Base-by-base conservation (phyloP, 2,797 vertebrate genomes). In the Gallinago nigripennis region DNA sequence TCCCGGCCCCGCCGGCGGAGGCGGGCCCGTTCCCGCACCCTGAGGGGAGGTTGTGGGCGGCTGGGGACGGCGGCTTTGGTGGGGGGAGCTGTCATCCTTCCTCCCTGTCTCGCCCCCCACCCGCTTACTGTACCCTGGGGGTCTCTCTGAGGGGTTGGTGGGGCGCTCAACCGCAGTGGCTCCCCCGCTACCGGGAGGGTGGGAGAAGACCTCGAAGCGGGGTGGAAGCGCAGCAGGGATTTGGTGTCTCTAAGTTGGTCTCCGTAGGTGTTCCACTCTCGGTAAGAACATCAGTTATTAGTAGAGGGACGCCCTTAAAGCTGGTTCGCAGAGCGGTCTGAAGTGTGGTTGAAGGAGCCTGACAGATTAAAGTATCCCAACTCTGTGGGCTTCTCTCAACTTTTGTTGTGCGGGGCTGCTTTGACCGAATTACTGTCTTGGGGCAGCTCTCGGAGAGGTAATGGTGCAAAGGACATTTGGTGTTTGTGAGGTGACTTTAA, bases 161-260 rank as follows among this genome's bases (percentile, higher is more conserved):
- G 6, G 46, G 27, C 4, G 41, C 82, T 8, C 17, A 0, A 0
- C 31, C 28, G 19, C 28, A 1, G 63, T 9, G 56, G 7, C 28
- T 14, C 43, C 45, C 20, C 20, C 45, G 45, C 45, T 20, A 46
- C 10, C 45, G 45, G 45, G 45, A 46, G 72, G 17, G 25, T 2
- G 6, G 5, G 3, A 2, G 33, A 16, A 46, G n/a, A 8, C 3
- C n/a, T 43, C 11, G 31, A 3, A n/a, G 35, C 24, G 0, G 18
- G 16, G 28, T 11, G 46, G 23, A 1, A 23, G 56, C 5, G 8
- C 8, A 16, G 60, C 64, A 1, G 68, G 45, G 35, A 1, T 14
- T 11, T 37, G 64, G 37, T 11, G 33, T 21, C 8, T 37, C 28
- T 1, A 5, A 16, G 18, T 4, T 27, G 16, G 2, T 51, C 17